A percentile compares a stretch with the other conserved stretches of the same genome.
phyloP scores from a whole-genome alignment of 2,113 vertebrate species.

The Misgurnus anguillicaudatus region DNA sequence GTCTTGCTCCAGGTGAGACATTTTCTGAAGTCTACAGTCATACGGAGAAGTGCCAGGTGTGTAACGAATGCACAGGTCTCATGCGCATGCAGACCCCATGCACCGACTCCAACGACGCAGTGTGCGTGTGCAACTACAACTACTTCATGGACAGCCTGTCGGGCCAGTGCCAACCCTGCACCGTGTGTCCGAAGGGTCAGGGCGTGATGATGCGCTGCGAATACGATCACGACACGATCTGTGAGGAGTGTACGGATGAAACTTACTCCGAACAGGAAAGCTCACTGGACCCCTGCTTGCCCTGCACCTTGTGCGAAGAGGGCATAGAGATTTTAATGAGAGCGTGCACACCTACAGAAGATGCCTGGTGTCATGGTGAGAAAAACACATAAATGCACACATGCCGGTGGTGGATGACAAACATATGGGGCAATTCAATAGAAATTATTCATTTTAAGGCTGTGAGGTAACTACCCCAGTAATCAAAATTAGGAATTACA shows the following conservation, averaged over 20 bases:
- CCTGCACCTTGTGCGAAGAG: slow-evolving; percentile 91
- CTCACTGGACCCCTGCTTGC: slow-evolving; percentile 92
- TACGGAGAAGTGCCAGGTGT: slow-evolving; percentile 81
- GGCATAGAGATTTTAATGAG: slow-evolving; percentile 73
- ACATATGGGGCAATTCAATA: too few species aligned
- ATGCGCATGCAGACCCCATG: slow-evolving; percentile 91
- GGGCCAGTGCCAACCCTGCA: slow-evolving; percentile 77
- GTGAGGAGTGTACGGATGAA: slow-evolving; percentile 85
- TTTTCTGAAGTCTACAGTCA: slow-evolving; percentile 88
- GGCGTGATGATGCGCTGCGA: slow-evolving; percentile 84
- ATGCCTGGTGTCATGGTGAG: slow-evolving; percentile 85
- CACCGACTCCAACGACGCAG: slow-evolving; percentile 92
- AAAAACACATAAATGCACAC: slow-evolving; percentile 15
- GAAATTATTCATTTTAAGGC: too few species aligned
- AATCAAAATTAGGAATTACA: too few species aligned
- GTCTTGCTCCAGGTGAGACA: slow-evolving; percentile 78
- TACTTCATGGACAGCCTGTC: slow-evolving; percentile 73
- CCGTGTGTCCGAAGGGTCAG: slow-evolving; percentile 79
- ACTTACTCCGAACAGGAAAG: slow-evolving; percentile 92
- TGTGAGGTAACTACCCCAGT: too few species aligned
- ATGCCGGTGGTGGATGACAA: neutral
- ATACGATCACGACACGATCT: slow-evolving; percentile 81
- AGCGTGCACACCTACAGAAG: slow-evolving; percentile 74
- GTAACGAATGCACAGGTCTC: slow-evolving; percentile 85
- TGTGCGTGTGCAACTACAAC: slow-evolving; percentile 86